A percentile compares a stretch with the other conserved stretches of the same genome.
phyloP scores from a whole-genome alignment of 2,888 invertebrate species.

The Hirtodrosophila cameraria region DNA sequence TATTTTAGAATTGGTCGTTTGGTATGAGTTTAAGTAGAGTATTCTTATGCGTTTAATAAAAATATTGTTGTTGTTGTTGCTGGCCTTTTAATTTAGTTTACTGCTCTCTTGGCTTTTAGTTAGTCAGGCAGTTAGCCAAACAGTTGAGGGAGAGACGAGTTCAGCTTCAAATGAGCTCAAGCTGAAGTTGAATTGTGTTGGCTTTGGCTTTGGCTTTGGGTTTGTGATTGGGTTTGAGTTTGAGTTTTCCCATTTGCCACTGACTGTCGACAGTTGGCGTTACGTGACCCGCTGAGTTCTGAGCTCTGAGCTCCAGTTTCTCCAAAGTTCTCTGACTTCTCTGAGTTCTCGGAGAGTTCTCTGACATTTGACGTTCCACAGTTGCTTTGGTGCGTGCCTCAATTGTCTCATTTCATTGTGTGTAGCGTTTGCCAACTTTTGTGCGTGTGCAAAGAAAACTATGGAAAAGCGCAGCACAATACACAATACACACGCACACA shows the following conservation, averaged over 20 bases:
- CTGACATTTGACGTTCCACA: slow-evolving; percentile 46
- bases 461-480: slow-evolving; percentile 55
- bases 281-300: slow-evolving; percentile 40
- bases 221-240: slow-evolving; percentile 16
- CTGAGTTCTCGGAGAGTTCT: slow-evolving; percentile 6
- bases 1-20: too few relatives aligned
- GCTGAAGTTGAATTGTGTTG: slow-evolving; percentile 19
- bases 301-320: slow-evolving; percentile 31
- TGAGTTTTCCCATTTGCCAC: slow-evolving; percentile 23
- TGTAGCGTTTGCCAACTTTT: slow-evolving; percentile 35
- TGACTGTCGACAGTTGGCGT: slow-evolving; percentile 50
- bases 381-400: slow-evolving; percentile 55
- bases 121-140: slow-evolving; percentile 23
- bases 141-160: slow-evolving; percentile 14
- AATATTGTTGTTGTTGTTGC: slow-evolving; percentile 12
- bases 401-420: slow-evolving; percentile 65
- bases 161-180: slow-evolving; percentile 58
- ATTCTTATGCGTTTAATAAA: background rate
- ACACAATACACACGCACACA: slow-evolving; percentile 13
- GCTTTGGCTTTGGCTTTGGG: slow-evolving; percentile 5
- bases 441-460: slow-evolving; percentile 60
- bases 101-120: slow-evolving; percentile 46
- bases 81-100: slow-evolving; percentile 57
- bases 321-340: slow-evolving; percentile 39
- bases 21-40: too few relatives aligned